phyloP scores from a whole-genome alignment of 2,113 vertebrate genomes.

The Herpailurus yagouaroundi region DNA sequence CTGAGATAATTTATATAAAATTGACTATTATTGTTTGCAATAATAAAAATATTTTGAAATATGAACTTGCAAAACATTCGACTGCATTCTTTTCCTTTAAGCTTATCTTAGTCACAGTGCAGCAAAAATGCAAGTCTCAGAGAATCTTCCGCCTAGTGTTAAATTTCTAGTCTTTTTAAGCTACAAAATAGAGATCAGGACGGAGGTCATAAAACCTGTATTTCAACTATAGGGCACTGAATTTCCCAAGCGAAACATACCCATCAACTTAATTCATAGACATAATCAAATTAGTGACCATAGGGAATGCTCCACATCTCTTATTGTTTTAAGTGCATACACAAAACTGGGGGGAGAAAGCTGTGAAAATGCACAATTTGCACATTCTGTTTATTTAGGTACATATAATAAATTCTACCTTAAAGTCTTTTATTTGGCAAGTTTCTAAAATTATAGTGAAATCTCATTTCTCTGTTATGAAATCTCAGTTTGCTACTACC shows the following conservation, averaged over 20 bases:
- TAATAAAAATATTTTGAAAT: slow-evolving; percentile 6
- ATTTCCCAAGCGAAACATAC: slow-evolving; percentile 52
- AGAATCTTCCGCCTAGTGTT: not conserved
- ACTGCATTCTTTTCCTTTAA: not conserved
- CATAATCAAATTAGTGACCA: slow-evolving; percentile 47
- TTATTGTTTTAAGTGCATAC: not conserved
- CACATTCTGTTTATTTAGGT: not conserved
- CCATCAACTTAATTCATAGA: slow-evolving; percentile 45
- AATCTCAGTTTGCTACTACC: slow-evolving; percentile 8
- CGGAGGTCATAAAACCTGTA: slow-evolving; percentile 61
- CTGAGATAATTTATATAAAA: slow-evolving; percentile 21
- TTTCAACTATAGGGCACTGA: slow-evolving; percentile 36
- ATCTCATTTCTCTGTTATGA: slow-evolving; percentile 12
- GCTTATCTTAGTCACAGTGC: slow-evolving; percentile 29
- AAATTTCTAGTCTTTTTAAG: slow-evolving; percentile 60
- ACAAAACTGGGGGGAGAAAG: not conserved
- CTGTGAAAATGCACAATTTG: not conserved
- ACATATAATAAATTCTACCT: not conserved
- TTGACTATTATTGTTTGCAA: not conserved
- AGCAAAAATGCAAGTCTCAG: not conserved
- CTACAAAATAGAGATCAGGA: slow-evolving; percentile 57
- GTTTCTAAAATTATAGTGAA: slow-evolving; percentile 48
- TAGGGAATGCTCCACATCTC: not conserved
- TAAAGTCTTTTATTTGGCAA: slow-evolving; percentile 14
- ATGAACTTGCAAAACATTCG: not conserved